phyloP scores from a whole-genome alignment of 1,140 invertebrate genomes.

The Oscheius sp. region DNA sequence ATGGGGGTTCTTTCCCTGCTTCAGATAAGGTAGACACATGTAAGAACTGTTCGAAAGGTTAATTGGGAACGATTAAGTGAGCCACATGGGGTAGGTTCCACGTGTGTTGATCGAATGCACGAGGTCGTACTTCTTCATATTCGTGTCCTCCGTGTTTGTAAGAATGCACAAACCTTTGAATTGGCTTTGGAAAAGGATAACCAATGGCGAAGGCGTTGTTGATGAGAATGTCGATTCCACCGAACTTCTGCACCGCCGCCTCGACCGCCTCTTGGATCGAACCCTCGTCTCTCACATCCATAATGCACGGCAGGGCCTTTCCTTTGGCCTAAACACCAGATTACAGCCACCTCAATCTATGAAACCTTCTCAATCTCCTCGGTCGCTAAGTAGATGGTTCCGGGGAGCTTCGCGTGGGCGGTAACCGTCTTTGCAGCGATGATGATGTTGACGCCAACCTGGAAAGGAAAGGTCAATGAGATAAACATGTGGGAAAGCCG shows the following conservation, averaged over 20 bases:
- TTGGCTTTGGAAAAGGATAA: too few species aligned
- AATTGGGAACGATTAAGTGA: conserved; percentile 75
- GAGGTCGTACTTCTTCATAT: conserved; percentile 61
- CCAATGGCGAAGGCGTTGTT: conserved; percentile 82
- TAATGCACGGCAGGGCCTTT: conserved; percentile 82
- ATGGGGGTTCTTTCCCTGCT: conserved; percentile 85
- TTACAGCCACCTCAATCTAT: conserved; percentile 63
- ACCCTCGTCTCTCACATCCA: conserved; percentile 85
- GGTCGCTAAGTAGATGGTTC: conserved; percentile 93
- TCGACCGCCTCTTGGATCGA: conserved; percentile 80
- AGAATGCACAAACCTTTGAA: too few species aligned
- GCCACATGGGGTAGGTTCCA: conserved; percentile 56
- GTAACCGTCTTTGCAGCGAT: conserved; percentile 55
- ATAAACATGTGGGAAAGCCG: too few species aligned
- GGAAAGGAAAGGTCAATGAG: too few species aligned
- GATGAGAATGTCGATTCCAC: conserved; percentile 82
- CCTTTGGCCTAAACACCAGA: conserved; percentile 75
- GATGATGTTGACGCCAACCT: conserved; percentile 69
- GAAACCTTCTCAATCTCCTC: conserved; percentile 79
- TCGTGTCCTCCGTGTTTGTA: conserved; percentile 25
- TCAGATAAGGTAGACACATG: conserved; percentile 82
- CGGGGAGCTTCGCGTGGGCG: conserved; percentile 88
- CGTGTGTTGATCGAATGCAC: conserved; percentile 64
- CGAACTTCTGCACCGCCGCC: conserved; percentile 82
- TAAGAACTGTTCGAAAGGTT: too few species aligned